These are phyloP conservation scores for Globia sparganii DNA, from an alignment of 2,888 invertebrate genomes.

Conservation along the genomic window DNA sequence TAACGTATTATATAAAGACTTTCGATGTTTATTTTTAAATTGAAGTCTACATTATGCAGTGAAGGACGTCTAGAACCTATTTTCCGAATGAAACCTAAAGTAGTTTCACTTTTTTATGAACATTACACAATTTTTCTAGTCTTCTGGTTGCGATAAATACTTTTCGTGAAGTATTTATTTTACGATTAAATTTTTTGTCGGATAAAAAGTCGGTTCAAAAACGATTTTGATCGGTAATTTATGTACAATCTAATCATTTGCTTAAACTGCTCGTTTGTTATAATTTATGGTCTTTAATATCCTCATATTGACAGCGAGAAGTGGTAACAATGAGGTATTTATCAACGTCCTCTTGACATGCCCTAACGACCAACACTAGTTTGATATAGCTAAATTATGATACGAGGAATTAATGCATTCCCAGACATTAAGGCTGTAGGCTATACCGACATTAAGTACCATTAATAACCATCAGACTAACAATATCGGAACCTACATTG, in stretches of 20 bases:
- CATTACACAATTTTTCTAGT: constrained; percentile 48
- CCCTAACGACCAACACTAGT: constrained; percentile 51
- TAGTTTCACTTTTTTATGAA: constrained; percentile 58
- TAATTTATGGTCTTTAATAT: constrained; percentile 58
- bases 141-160: constrained; percentile 25
- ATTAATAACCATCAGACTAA: constrained; percentile 54
- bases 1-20: constrained; percentile 56
- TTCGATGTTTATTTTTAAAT: constrained; percentile 56
- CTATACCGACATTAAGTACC: constrained; percentile 29
- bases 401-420: constrained; percentile 58
- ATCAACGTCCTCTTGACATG: constrained; percentile 58
- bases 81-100: constrained; percentile 53
- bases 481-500: constrained; percentile 30
- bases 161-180: constrained; percentile 17
- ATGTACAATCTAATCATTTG: constrained; percentile 10
- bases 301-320: constrained; percentile 51
- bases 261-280: constrained; percentile 25
- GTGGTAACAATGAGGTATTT: constrained; percentile 65
- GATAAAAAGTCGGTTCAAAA: background rate
- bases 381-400: constrained; percentile 56
- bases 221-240: constrained; percentile 28
- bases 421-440: constrained; percentile 35
- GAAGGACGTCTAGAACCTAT: constrained; percentile 60
- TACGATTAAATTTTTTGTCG: constrained; percentile 22
- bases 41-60: constrained; percentile 45